phyloP scores from a whole-genome alignment of 2,888 invertebrate genomes.

The Drosophila infuscata region DNA sequence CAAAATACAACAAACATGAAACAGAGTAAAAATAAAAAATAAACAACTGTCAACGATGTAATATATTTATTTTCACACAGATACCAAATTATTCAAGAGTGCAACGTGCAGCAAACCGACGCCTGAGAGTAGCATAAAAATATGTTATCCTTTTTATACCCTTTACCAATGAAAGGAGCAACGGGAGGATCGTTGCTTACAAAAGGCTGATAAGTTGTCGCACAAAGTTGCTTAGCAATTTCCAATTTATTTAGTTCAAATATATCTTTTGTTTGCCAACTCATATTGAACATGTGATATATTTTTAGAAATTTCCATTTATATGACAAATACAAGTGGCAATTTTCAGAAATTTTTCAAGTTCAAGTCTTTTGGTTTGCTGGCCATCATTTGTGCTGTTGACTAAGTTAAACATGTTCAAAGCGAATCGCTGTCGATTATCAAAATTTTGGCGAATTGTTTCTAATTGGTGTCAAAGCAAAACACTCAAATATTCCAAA shows the following conservation, averaged over 20 bases:
- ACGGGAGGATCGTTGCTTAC: background rate
- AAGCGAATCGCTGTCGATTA: background rate
- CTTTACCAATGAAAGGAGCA: background rate
- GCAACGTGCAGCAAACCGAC: slow-evolving; percentile 41
- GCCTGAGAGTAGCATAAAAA: background rate
- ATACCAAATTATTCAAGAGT: slow-evolving; percentile 18
- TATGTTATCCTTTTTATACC: background rate
- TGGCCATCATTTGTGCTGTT: background rate
- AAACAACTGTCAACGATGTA: slow-evolving; percentile 16
- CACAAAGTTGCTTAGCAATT: background rate
- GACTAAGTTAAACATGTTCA: background rate
- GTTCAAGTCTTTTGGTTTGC: background rate
- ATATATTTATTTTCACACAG: slow-evolving; percentile 22
- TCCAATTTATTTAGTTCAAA: background rate
- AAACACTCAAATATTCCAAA: slow-evolving; percentile 12
- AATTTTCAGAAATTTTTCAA: background rate
- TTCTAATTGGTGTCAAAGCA: slow-evolving; percentile 3
- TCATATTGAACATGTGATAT: background rate
- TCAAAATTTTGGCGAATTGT: background rate
- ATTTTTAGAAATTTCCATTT: background rate
- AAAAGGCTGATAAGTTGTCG: background rate
- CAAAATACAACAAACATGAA: background rate
- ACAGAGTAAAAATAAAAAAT: slow-evolving; percentile 8
- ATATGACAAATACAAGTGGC: background rate
- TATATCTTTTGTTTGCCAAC: background rate